Conservation (phyloP, 2,797 vertebrate genomes). For the Chromis chromis region DNA sequence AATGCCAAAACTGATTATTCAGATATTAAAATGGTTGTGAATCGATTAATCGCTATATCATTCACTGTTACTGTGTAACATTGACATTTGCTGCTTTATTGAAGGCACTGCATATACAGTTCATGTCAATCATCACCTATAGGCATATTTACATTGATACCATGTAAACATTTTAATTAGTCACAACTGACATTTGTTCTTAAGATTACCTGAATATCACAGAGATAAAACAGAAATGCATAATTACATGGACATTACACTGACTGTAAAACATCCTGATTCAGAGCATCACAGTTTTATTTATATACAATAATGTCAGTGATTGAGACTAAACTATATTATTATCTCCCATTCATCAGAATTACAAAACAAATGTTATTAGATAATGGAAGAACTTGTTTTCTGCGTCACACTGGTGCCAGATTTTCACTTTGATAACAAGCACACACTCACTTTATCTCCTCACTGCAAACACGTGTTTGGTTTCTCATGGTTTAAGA, state of each 20-base stretch:
- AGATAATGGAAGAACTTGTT: too few relatives aligned
- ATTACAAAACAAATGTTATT: too few relatives aligned
- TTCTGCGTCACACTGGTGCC: too few relatives aligned
- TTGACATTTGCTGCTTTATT: constrained; percentile 29
- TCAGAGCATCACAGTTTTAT: neutral
- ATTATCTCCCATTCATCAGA: too few relatives aligned
- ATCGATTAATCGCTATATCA: too few relatives aligned
- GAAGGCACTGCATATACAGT: neutral
- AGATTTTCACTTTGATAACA: neutral
- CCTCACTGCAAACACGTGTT: neutral
- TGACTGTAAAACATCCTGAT: neutral
- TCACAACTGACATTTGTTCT: constrained; percentile 33
- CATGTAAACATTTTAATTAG: constrained; percentile 16
- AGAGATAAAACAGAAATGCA: neutral
- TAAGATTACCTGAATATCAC: neutral
- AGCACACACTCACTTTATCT: neutral
- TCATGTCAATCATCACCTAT: neutral
- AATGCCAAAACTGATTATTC: too few relatives aligned
- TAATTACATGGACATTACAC: neutral
- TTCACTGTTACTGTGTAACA: neutral
- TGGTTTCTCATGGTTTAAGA: neutral
- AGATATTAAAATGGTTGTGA: too few relatives aligned
- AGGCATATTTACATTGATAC: neutral
- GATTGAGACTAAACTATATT: too few relatives aligned
- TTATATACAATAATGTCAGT: too few relatives aligned